A percentile compares a stretch with the other conserved stretches of the same genome.
Conservation (phyloP, 2,797 vertebrate genomes). For the Bryconaethiops microstoma region DNA sequence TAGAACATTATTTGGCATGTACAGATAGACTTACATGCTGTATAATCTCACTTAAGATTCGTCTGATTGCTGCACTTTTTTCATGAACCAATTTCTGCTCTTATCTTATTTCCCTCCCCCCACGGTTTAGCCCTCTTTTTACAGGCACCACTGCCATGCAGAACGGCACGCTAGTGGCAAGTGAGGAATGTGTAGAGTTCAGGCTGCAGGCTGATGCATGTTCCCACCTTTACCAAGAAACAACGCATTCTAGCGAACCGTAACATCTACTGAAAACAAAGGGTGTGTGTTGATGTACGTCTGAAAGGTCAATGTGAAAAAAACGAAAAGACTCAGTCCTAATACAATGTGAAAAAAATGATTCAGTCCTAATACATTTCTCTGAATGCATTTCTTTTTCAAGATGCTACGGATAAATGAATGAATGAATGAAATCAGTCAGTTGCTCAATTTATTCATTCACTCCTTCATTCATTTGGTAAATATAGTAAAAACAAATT, state of each 20-base stretch:
- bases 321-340: no score
- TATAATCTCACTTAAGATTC: constrained; percentile 1
- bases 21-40: not conserved
- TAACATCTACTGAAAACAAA: not conserved
- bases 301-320: not conserved
- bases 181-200: not conserved
- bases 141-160: not conserved
- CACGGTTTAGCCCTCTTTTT: not conserved
- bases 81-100: not conserved
- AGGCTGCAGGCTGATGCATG: constrained; percentile 1
- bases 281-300: not conserved
- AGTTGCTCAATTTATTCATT: no score
- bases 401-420: no score
- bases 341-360: no score
- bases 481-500: no score
- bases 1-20: not conserved
- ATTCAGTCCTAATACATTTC: no score
- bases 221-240: not conserved
- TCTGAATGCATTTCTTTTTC: no score
- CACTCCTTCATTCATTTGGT: no score
- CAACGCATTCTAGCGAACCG: not conserved
- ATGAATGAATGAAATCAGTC: no score
- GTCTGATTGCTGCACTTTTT: not conserved
- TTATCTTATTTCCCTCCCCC: not conserved
- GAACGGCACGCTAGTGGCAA: not conserved